Evolutionary conservation across 2,113 vertebrate species (phyloP).

Genomic region (Mirounga angustirostris): DNA sequence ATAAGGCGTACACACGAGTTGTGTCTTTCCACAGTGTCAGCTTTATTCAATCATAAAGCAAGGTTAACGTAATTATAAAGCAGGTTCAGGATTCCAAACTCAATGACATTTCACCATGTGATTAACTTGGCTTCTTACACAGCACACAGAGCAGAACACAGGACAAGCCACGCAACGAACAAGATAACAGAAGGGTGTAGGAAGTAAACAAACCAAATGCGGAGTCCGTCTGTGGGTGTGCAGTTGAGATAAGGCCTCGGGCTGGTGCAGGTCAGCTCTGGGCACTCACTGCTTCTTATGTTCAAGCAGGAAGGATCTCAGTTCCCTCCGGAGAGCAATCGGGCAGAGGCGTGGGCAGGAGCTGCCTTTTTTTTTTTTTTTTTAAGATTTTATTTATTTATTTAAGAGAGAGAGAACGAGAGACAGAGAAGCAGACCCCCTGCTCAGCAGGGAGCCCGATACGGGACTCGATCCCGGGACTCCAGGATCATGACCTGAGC

Average conservation of each 20-base stretch:
- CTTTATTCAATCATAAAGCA: not conserved
- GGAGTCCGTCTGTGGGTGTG: not conserved
- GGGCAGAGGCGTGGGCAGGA: not conserved
- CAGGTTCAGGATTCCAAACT: not conserved
- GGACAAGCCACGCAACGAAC: not conserved
- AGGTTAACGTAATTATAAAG: not conserved
- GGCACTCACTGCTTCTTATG: too few species aligned
- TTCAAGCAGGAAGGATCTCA: not conserved
- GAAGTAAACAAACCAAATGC: not conserved
- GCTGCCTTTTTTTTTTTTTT: not conserved
- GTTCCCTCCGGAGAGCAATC: not conserved
- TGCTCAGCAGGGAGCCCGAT: too few species aligned
- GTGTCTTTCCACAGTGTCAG: not conserved
- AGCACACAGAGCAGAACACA: not conserved
- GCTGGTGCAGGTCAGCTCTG: not conserved
- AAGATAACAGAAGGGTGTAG: not conserved
- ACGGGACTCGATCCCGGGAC: too few species aligned
- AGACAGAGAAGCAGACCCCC: too few species aligned
- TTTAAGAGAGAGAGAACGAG: too few species aligned
- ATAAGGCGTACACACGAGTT: not conserved
- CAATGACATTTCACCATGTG: not conserved
- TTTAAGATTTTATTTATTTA: too few species aligned
- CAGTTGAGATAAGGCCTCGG: not conserved
- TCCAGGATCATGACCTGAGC: too few species aligned
- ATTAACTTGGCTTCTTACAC: not conserved